Evolutionary conservation across 2,797 vertebrate genomes (phyloP).

Genomic region (Tarsius wallacei): DNA sequence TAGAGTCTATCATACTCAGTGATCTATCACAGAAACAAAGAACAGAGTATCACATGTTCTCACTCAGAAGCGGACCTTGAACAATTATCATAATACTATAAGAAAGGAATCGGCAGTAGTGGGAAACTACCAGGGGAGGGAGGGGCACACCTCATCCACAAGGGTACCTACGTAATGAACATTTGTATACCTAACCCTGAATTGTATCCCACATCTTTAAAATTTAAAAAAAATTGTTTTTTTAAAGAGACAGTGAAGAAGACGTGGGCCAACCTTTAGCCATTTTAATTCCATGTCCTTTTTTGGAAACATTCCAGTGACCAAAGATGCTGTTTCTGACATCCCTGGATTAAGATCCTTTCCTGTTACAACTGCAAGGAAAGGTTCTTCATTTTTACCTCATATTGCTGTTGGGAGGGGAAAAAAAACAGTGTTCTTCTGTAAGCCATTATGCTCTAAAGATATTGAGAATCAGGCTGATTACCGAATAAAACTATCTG

Average conservation of each 20-base stretch:
- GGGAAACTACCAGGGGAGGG: too few relatives aligned
- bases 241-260: not conserved
- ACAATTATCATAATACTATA: too few relatives aligned
- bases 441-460: constrained; percentile 74
- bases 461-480: constrained; percentile 70
- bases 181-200: too few relatives aligned
- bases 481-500: constrained; percentile 68
- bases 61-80: too few relatives aligned
- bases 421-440: constrained; percentile 55
- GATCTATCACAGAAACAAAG: too few relatives aligned
- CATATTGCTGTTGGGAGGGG: not conserved
- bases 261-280: not conserved
- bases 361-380: constrained; percentile 35
- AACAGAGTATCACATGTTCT: too few relatives aligned
- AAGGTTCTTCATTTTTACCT: constrained; percentile 59
- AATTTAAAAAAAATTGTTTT: too few relatives aligned
- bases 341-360: constrained; percentile 36
- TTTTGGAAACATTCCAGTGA: not conserved
- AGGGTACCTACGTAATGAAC: too few relatives aligned
- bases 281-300: not conserved
- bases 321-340: constrained; percentile 7
- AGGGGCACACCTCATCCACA: too few relatives aligned
- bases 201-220: too few relatives aligned
- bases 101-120: too few relatives aligned
- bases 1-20: too few relatives aligned